phyloP scores from a whole-genome alignment of 2,113 vertebrate species.

The Octodon degus region DNA sequence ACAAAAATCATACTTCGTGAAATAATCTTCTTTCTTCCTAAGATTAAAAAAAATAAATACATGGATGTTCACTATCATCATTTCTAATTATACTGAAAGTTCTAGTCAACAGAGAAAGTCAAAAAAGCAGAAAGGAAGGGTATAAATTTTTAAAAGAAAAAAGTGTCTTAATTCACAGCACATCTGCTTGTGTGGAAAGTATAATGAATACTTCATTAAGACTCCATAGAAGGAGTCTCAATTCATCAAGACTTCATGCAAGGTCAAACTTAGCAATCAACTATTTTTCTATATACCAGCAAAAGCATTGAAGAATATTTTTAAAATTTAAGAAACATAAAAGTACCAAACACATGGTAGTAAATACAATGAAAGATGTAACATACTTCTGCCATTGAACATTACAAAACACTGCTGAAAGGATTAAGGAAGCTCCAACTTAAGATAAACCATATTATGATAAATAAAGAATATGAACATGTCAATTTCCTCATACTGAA shows the following conservation, averaged over 20 bases:
- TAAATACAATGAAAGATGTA: constrained; percentile 19
- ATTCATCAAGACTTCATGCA: constrained; percentile 17
- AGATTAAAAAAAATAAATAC: neutral
- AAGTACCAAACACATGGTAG: neutral
- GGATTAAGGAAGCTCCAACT: constrained; percentile 49
- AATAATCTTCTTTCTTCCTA: constrained; percentile 10
- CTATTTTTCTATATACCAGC: constrained; percentile 2
- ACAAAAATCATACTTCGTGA: neutral
- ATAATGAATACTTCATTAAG: constrained; percentile 29
- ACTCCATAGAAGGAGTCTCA: constrained; percentile 18
- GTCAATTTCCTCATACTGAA: neutral
- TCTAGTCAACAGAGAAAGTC: neutral
- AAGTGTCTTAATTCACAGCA: constrained; percentile 5
- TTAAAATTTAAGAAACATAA: constrained; percentile 24
- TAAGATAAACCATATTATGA: constrained; percentile 27
- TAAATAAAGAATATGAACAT: neutral
- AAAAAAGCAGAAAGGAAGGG: neutral
- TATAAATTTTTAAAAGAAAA: constrained; percentile 15
- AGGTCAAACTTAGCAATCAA: constrained; percentile 51
- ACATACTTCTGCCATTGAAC: constrained; percentile 2
- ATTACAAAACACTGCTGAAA: constrained; percentile 48
- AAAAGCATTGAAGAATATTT: constrained; percentile 18
- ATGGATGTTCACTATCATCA: neutral
- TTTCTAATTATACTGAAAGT: neutral
- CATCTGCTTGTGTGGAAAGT: neutral